These are phyloP conservation scores for Sebastolobus alascanus DNA, from an alignment of 2,797 vertebrate genomes.

Conservation along the genomic window DNA sequence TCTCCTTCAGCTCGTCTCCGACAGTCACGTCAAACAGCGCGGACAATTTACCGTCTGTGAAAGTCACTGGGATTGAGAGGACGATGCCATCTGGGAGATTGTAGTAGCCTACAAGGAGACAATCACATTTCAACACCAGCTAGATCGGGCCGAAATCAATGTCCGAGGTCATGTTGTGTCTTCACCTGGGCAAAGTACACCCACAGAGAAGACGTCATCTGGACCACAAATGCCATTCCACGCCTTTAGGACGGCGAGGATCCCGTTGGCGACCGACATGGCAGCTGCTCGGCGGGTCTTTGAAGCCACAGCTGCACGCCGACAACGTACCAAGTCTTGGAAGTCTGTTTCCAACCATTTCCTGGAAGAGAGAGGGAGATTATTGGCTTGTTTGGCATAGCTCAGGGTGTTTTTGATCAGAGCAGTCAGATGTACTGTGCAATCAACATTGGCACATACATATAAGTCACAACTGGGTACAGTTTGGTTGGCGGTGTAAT, in stretches of 20 bases:
- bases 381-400: neutral
- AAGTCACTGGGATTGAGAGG: conserved; percentile 91
- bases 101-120: conserved; percentile 81
- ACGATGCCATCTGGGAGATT: conserved; percentile 86
- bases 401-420: conserved; percentile 5
- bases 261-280: conserved; percentile 84
- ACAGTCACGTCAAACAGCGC: conserved; percentile 77
- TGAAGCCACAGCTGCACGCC: conserved; percentile 53
- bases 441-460: conserved; percentile 15
- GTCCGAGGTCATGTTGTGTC: neutral
- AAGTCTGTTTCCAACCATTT: conserved; percentile 88
- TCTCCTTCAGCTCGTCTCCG: conserved; percentile 71
- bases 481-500: neutral
- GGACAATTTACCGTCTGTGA: conserved; percentile 86
- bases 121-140: neutral
- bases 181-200: conserved; percentile 87
- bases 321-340: conserved; percentile 66
- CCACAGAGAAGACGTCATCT: conserved; percentile 87
- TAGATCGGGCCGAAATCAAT: neutral
- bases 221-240: conserved; percentile 84
- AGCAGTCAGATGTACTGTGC: conserved; percentile 13
- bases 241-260: conserved; percentile 86
- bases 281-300: conserved; percentile 60
- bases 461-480: neutral
- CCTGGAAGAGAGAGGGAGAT: conserved; percentile 68